Percentiles rank a stretch among this genome's conserved stretches.
These are phyloP conservation scores for Actinia equina DNA, from an alignment of 64 coral and sea anemone species.

Conservation along the genomic window DNA sequence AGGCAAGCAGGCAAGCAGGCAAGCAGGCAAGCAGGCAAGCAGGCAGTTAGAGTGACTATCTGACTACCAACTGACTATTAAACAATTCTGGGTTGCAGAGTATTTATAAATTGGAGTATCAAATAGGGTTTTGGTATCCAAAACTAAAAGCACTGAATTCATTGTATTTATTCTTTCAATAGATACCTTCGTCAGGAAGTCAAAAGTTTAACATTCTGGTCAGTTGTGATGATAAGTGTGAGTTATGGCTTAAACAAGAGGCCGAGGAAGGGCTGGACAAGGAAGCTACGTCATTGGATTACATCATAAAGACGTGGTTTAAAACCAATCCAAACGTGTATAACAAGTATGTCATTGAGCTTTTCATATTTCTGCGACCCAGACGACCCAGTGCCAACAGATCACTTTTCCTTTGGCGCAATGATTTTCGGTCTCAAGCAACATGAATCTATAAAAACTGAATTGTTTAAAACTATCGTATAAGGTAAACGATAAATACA, in stretches of 20 bases:
- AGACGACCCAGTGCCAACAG: no score
- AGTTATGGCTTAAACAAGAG: background rate
- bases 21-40: no score
- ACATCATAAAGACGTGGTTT: conserved; percentile 8
- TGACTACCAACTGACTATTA: no score
- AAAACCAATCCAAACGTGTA: background rate
- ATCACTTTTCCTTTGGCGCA: no score
- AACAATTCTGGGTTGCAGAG: no score
- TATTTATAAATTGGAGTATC: no score
- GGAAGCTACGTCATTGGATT: background rate
- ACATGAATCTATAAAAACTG: no score
- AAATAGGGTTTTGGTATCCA: background rate
- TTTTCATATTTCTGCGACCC: no score
- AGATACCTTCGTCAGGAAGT: background rate
- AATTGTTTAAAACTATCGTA: no score
- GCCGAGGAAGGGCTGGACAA: background rate
- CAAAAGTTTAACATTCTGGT: background rate
- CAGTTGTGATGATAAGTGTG: conserved; percentile 13
- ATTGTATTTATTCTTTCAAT: background rate
- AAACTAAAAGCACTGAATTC: background rate
- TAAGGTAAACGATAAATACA: no score
- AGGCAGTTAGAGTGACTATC: background rate
- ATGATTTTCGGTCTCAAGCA: no score
- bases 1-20: no score
- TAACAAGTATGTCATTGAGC: background rate